Conservation (phyloP, 2,797 vertebrate genomes). For the Urophycis tenuis region DNA sequence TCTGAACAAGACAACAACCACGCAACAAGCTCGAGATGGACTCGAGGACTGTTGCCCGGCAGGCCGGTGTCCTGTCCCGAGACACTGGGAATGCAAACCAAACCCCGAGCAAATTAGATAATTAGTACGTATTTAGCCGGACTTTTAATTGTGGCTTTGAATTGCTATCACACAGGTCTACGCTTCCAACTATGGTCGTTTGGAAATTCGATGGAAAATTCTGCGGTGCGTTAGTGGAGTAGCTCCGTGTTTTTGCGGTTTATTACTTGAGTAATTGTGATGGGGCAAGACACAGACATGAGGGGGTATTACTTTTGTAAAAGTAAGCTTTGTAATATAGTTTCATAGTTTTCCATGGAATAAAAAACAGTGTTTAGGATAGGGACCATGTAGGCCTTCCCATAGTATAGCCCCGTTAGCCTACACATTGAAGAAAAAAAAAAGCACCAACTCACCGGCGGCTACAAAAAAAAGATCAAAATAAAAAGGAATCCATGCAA, state of each 20-base stretch:
- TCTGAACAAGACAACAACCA: not conserved
- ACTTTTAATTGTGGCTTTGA: constrained; percentile 2
- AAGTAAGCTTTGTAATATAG: not conserved
- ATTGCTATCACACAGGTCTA: not conserved
- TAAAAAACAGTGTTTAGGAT: not conserved
- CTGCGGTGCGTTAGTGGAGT: not conserved
- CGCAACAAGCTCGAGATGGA: not conserved
- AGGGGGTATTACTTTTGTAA: not conserved
- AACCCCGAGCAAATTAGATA: not conserved
- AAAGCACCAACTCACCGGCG: not conserved
- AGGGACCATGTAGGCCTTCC: not conserved
- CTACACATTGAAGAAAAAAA: not conserved
- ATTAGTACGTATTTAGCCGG: not conserved
- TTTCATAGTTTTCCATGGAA: not conserved
- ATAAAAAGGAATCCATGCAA: not conserved
- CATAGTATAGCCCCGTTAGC: not conserved
- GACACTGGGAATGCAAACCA: not conserved
- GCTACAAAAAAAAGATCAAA: not conserved
- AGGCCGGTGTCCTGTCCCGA: not conserved
- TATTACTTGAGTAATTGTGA: not conserved
- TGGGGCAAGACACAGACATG: not conserved
- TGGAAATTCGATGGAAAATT: not conserved
- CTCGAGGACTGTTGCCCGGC: not conserved
- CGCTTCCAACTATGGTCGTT: not conserved
- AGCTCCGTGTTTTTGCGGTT: not conserved